phyloP scores from a whole-genome alignment of 2,888 invertebrate species.

The Stenotaenia linearis region DNA sequence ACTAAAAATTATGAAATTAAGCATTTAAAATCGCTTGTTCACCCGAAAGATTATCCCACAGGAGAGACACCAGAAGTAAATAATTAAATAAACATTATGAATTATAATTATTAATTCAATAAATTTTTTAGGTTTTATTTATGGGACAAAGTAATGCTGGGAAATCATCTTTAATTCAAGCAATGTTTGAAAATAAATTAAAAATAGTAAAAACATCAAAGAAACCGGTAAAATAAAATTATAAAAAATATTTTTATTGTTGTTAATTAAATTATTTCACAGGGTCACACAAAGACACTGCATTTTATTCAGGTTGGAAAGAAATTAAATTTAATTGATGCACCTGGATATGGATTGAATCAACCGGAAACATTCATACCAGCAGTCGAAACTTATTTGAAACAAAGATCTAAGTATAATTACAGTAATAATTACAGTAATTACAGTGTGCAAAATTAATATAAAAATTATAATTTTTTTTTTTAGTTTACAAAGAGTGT shows the following conservation, averaged over 20 bases:
- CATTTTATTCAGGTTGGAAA: constrained; percentile 44
- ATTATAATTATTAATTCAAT: not conserved
- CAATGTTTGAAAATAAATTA: constrained; percentile 41
- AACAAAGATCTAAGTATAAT: constrained; percentile 41
- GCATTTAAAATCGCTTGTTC: not conserved
- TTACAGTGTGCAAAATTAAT: not conserved
- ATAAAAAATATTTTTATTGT: not conserved
- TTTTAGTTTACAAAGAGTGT: constrained; percentile 36
- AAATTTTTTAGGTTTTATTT: constrained; percentile 43
- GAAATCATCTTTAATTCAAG: constrained; percentile 45
- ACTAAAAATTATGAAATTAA: not conserved
- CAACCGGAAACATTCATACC: constrained; percentile 45
- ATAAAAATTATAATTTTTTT: too few relatives aligned
- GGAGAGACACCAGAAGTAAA: not conserved
- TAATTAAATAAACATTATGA: not conserved
- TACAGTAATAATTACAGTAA: not conserved
- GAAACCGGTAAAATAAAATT: constrained; percentile 42
- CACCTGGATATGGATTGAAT: constrained; percentile 47
- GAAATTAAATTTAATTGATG: constrained; percentile 44
- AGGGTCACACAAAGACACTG: constrained; percentile 45
- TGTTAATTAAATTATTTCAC: too few relatives aligned
- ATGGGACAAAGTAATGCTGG: constrained; percentile 47
- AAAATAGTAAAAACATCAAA: constrained; percentile 40
- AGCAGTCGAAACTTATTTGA: constrained; percentile 44
- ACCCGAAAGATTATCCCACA: not conserved